Percentiles rank a stretch among this genome's conserved stretches.
Evolutionary conservation across 1,140 invertebrate species (phyloP).

Genomic region (Plutomurus gul): DNA sequence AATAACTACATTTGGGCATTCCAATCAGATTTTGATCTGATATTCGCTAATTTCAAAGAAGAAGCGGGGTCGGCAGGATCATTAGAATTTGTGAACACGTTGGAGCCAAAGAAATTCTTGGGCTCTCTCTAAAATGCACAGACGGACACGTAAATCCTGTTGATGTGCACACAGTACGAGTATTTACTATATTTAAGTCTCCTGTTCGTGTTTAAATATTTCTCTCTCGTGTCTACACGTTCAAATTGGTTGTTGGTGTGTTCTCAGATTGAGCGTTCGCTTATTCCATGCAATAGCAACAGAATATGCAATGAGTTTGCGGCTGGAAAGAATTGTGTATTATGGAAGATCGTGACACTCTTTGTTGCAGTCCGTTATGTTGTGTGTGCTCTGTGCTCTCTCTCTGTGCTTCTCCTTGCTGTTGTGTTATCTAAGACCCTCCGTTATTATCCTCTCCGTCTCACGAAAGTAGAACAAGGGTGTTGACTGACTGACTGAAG

Average conservation of each 20-base stretch:
- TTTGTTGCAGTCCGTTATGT: slow-evolving; percentile 27
- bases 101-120: too few species aligned
- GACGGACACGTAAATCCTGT: too few species aligned
- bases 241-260: too few species aligned
- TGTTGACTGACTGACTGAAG: slow-evolving; percentile 14
- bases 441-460: slow-evolving; percentile 26
- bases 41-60: slow-evolving; percentile 38
- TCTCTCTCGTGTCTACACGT: neutral
- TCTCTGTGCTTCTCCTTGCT: neutral
- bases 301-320: neutral
- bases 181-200: too few species aligned
- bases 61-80: slow-evolving; percentile 31
- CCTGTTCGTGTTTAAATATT: too few species aligned
- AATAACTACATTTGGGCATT: slow-evolving; percentile 41
- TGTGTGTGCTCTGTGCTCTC: neutral
- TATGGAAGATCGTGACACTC: slow-evolving; percentile 42
- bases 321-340: slow-evolving; percentile 2
- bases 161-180: too few species aligned
- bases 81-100: neutral
- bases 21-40: slow-evolving; percentile 41
- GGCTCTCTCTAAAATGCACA: neutral
- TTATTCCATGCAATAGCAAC: neutral
- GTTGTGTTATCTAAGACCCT: slow-evolving; percentile 33
- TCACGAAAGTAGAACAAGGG: slow-evolving; percentile 43
- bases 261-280: too few species aligned